Evolutionary conservation across 1,140 invertebrate genomes (phyloP), one percentile per base, ranked within the genome.

Genomic region (Neuroterus valhalla): DNA sequence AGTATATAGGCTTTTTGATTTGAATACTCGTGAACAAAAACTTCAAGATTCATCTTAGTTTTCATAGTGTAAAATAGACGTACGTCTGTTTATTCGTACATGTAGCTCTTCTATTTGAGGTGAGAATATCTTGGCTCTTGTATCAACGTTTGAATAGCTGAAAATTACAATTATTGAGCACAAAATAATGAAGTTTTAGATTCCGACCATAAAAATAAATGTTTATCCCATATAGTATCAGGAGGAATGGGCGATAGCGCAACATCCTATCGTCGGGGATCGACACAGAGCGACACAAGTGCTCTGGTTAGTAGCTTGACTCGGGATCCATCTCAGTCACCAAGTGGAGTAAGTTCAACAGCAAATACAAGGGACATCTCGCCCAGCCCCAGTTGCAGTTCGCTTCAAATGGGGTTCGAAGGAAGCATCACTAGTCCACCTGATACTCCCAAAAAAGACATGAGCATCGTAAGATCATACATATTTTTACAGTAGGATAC

Each of bases 221-320:
- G 70, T 78, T 70, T 77, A 80, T 78, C 21, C 75, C 75, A 75
- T 70, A 21, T 82, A 89, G 88, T 90, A 6, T 91, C 90, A 23
- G 90, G 87, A 23, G 88, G 82, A 21, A 90, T 90, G 86, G 72
- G 84, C 50, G 89, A 90, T 72, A 90, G 87, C 74, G 81, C 78
- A 43, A 87, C 85, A 15, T 91, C 89, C 15, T 89, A 90, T 78
- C 86, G 91, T 72, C 85, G 92, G 31, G 91, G 91, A 68, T 93
- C 92, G 11, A 92, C 92, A 15, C 92, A 93, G 78, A 93, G 92
- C 76, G 93, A 94, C 79, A 94, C 93, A 38, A 93, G 92, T 87
- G 93, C 92, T 71, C 87, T 94, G 78, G 91, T 94, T 5, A 93
- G 91, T 82, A 93, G 92, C 78, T 82, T 94, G 68, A 92, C 93